phyloP scores from a whole-genome alignment of 92 coral and sea anemone genomes.

The Isaurus tuberculatus region DNA sequence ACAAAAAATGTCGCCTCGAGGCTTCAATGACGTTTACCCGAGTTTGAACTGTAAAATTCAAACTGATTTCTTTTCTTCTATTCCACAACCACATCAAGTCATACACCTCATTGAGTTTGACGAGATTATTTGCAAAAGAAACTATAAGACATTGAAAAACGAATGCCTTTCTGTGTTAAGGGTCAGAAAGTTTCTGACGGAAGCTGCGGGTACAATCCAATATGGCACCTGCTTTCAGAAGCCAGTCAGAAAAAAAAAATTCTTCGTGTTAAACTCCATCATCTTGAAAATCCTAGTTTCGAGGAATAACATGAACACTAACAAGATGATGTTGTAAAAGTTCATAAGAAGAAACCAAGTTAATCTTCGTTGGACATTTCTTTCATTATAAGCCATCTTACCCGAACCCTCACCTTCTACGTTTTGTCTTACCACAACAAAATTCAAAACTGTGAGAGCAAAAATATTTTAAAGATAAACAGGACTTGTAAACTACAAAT shows the following conservation, averaged over 20 bases:
- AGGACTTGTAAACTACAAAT: not conserved
- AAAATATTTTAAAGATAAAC: not conserved
- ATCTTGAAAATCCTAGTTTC: not conserved
- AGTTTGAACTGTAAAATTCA: not conserved
- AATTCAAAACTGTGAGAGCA: not conserved
- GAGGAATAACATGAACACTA: no score
- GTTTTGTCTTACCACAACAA: not conserved
- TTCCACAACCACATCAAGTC: not conserved
- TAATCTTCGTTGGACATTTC: not conserved
- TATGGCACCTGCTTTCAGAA: slow-evolving; percentile 26
- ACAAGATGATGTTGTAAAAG: no score
- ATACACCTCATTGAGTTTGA: not conserved
- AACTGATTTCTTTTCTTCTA: not conserved
- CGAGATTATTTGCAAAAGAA: no score
- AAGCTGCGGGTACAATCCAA: slow-evolving; percentile 17
- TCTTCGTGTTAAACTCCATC: not conserved
- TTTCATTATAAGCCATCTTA: not conserved
- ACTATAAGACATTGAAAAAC: not conserved
- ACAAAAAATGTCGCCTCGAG: slow-evolving; percentile 2
- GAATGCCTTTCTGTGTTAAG: slow-evolving; percentile 6
- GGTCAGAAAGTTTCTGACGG: slow-evolving; percentile 28
- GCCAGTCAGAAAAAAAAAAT: not conserved
- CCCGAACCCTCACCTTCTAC: not conserved
- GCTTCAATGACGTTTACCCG: not conserved
- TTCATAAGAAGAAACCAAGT: not conserved